Percentiles rank a stretch among this genome's conserved stretches.
phyloP scores from a whole-genome alignment of 1,140 invertebrate genomes.

The Ylistrum balloti region DNA sequence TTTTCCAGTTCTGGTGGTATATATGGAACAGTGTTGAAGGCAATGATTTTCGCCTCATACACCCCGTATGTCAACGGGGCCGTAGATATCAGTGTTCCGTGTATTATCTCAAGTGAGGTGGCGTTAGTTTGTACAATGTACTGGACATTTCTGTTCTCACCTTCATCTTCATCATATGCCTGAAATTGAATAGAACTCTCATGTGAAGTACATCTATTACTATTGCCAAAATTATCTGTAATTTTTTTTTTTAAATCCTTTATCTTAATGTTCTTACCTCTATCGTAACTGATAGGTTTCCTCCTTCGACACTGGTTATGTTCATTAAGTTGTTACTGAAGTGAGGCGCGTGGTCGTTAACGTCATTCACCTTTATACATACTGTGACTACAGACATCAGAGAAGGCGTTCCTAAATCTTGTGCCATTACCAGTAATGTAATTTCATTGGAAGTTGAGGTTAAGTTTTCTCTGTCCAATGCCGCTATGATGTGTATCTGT shows the following conservation, averaged over 20 bases:
- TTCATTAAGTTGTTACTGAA: background rate
- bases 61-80: background rate
- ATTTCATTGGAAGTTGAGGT: background rate
- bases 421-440: background rate
- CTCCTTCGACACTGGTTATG: background rate
- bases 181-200: background rate
- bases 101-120: background rate
- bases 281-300: background rate
- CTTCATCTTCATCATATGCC: slow-evolving; percentile 26
- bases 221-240: too few species aligned
- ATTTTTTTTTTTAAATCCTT: too few species aligned
- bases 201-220: too few species aligned
- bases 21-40: background rate
- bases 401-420: background rate
- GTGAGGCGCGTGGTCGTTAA: background rate
- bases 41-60: background rate
- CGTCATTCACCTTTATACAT: background rate
- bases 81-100: background rate
- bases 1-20: background rate
- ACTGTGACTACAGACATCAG: background rate
- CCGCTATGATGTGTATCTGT: background rate
- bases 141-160: background rate
- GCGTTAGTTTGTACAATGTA: background rate
- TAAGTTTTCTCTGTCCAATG: background rate
- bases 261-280: background rate